phyloP scores from a whole-genome alignment of 2,113 vertebrate genomes.

The Tachysurus vachellii region DNA sequence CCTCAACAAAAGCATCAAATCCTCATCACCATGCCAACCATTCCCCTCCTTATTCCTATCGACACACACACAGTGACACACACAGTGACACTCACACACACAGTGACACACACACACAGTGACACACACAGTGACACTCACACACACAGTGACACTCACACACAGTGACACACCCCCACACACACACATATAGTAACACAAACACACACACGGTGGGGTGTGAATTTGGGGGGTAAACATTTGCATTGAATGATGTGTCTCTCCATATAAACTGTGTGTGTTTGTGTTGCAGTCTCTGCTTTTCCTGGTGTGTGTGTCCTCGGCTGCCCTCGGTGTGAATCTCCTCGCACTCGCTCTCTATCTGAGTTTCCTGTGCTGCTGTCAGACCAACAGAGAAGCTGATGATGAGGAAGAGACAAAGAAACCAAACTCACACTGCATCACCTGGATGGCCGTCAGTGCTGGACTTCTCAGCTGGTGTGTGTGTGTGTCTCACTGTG shows the following conservation, averaged over 20 bases:
- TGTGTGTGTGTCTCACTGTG: conserved; percentile 12
- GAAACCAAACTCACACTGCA: conserved; percentile 79
- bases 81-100: neutral
- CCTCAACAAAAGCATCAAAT: conserved; percentile 31
- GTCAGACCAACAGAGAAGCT: conserved; percentile 64
- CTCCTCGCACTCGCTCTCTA: conserved; percentile 83
- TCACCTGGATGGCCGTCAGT: conserved; percentile 87
- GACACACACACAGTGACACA: conserved; percentile 15
- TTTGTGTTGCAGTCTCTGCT: conserved; percentile 80
- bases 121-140: conserved; percentile 9
- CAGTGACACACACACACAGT: neutral
- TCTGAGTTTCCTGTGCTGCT: conserved; percentile 88
- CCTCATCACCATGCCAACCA: too few species aligned
- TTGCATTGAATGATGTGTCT: neutral
- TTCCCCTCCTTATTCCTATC: too few species aligned
- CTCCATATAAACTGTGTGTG: neutral
- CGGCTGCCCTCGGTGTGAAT: conserved; percentile 86
- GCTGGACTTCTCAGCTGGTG: conserved; percentile 92
- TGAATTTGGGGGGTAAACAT: neutral
- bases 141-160: conserved; percentile 13
- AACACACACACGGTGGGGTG: too few species aligned
- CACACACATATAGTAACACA: too few species aligned
- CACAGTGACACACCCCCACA: neutral
- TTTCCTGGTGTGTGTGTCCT: conserved; percentile 84
- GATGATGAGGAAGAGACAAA: conserved; percentile 78